phyloP scores from a whole-genome alignment of 2,113 vertebrate genomes.

The Scomber scombrus region DNA sequence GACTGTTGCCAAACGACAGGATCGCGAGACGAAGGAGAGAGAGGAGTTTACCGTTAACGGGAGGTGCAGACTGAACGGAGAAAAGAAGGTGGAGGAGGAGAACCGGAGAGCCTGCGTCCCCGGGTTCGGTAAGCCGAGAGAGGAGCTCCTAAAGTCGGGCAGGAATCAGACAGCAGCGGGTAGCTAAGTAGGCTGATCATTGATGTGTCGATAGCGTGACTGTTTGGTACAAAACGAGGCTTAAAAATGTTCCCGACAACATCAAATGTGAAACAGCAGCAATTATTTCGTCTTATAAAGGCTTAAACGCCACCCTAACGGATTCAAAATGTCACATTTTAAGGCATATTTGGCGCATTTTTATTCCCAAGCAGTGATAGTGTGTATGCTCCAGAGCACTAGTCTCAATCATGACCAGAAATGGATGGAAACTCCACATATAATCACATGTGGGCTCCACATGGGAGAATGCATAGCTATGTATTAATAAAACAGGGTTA shows the following conservation, averaged over 20 bases:
- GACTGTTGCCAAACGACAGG: slow-evolving; percentile 60
- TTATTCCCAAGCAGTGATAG: background rate
- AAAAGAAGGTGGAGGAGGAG: background rate
- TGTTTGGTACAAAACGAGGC: background rate
- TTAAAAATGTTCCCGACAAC: background rate
- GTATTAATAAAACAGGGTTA: slow-evolving; percentile 47
- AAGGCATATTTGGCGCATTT: background rate
- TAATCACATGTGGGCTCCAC: background rate
- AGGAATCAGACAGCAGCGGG: slow-evolving; percentile 34
- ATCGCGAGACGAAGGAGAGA: slow-evolving; percentile 1
- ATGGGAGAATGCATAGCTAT: slow-evolving; percentile 5
- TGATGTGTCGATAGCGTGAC: slow-evolving; percentile 17
- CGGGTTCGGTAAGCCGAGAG: slow-evolving; percentile 20
- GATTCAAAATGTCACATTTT: background rate
- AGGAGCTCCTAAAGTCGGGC: slow-evolving; percentile 44
- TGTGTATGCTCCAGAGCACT: background rate
- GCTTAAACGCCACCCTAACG: background rate
- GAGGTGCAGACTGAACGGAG: background rate
- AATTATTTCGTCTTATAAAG: background rate
- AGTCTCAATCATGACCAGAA: background rate
- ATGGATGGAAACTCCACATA: background rate
- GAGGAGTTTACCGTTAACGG: slow-evolving; percentile 12
- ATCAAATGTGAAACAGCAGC: background rate
- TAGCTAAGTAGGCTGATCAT: slow-evolving; percentile 33
- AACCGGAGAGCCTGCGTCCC: slow-evolving; percentile 26